Evolutionary conservation across 1,140 invertebrate species (phyloP).

Genomic region (Brachionus angularis): DNA sequence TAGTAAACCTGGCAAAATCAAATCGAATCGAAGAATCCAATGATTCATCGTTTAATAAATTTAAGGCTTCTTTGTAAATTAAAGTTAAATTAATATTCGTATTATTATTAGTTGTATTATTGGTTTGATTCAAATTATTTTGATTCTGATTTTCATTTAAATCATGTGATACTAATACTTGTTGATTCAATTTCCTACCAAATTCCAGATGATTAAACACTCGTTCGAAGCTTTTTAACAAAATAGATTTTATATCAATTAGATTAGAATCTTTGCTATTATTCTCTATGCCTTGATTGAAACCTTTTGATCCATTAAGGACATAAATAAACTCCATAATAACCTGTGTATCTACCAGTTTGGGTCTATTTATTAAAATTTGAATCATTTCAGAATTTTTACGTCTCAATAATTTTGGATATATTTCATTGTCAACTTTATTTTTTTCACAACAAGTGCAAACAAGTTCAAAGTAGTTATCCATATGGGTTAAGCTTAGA

Average conservation of each 20-base stretch:
- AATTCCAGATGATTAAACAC: conserved; percentile 38
- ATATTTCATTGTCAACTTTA: not conserved
- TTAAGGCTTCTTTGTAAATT: conserved; percentile 28
- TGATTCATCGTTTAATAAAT: not conserved
- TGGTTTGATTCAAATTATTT: no score
- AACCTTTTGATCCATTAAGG: not conserved
- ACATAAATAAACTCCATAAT: conserved; percentile 21
- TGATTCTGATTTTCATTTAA: no score
- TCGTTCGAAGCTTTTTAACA: conserved; percentile 16
- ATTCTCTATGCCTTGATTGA: not conserved
- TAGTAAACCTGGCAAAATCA: conserved; percentile 12
- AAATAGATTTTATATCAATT: conserved; percentile 8
- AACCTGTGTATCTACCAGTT: conserved; percentile 11
- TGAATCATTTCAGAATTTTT: conserved; percentile 36
- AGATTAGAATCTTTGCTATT: not conserved
- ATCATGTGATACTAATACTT: not conserved
- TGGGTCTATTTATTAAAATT: conserved; percentile 22
- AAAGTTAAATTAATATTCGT: conserved; percentile 7
- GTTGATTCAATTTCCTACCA: conserved; percentile 12
- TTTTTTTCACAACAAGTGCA: conserved; percentile 29
- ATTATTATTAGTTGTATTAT: no score
- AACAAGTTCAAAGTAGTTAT: conserved; percentile 3
- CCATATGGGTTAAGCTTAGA: not conserved
- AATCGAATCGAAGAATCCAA: not conserved
- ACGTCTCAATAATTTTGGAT: not conserved